phyloP scores from a whole-genome alignment of 2,888 invertebrate genomes.

The Mythimna albipuncta region DNA sequence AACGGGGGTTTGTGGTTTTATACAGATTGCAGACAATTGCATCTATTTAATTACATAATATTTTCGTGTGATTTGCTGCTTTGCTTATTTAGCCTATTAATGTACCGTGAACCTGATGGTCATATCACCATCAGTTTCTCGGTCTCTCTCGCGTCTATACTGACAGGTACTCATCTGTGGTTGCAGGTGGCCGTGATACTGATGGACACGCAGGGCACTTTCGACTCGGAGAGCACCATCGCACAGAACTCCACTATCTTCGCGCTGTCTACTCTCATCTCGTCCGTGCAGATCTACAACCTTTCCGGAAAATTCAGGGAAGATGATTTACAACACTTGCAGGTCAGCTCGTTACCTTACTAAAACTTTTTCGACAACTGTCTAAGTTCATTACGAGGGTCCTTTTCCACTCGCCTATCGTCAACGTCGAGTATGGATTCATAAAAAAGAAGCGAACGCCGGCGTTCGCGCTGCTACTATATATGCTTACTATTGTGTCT shows the following conservation, averaged over 20 bases:
- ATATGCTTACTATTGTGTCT: too few species aligned
- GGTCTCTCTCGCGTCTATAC: too few species aligned
- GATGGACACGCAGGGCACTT: constrained; percentile 98
- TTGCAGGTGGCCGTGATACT: constrained; percentile 94
- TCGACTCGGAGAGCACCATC: constrained; percentile 98
- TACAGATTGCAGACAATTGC: too few species aligned
- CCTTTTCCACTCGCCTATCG: too few species aligned
- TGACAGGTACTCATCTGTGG: background rate
- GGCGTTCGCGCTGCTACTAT: too few species aligned
- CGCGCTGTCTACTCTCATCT: constrained; percentile 96
- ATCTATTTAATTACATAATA: too few species aligned
- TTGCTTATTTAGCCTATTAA: background rate
- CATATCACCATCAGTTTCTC: too few species aligned
- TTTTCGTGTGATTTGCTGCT: too few species aligned
- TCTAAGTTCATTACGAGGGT: background rate
- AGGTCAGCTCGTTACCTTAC: constrained; percentile 79
- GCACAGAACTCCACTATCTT: constrained; percentile 96
- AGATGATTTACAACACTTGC: constrained; percentile 98
- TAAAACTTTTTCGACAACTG: background rate
- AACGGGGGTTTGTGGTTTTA: too few species aligned
- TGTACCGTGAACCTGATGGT: too few species aligned
- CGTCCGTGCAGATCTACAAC: constrained; percentile 98
- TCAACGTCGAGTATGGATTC: too few species aligned
- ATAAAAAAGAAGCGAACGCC: too few species aligned
- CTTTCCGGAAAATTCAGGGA: constrained; percentile 98